phyloP scores from a whole-genome alignment of 2,888 invertebrate species.

The Pammene fasciana region DNA sequence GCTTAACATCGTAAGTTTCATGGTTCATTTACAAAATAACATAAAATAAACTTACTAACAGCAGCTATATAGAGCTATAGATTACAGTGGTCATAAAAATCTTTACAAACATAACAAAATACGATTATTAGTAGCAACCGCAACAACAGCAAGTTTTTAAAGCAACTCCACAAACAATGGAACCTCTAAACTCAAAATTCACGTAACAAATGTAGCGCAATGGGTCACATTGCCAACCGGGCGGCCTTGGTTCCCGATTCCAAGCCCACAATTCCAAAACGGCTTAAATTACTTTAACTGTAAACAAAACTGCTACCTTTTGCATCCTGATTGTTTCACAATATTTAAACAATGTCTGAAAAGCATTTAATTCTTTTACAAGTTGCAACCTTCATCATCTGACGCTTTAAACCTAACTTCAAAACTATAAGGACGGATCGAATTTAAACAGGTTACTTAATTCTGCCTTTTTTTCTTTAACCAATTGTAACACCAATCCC shows the following conservation, averaged over 20 bases:
- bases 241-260: slow-evolving; percentile 69
- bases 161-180: slow-evolving; percentile 21
- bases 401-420: neutral
- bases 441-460: too few species aligned
- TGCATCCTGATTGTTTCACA: neutral
- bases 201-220: slow-evolving; percentile 63
- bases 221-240: slow-evolving; percentile 78
- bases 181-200: slow-evolving; percentile 21
- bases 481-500: slow-evolving; percentile 29
- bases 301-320: neutral
- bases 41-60: too few species aligned
- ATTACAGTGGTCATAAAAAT: too few species aligned
- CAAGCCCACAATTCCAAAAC: slow-evolving; percentile 43
- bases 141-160: neutral
- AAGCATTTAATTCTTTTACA: neutral
- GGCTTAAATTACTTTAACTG: slow-evolving; percentile 1
- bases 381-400: slow-evolving; percentile 9
- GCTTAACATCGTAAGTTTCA: too few species aligned
- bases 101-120: neutral
- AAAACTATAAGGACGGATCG: neutral
- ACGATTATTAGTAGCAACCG: slow-evolving; percentile 1
- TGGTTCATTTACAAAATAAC: too few species aligned
- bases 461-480: slow-evolving; percentile 2
- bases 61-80: neutral
- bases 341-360: neutral